These are phyloP conservation scores for Ypsolopha scabrella DNA, from an alignment of 2,888 invertebrate genomes.

Conservation along the genomic window DNA sequence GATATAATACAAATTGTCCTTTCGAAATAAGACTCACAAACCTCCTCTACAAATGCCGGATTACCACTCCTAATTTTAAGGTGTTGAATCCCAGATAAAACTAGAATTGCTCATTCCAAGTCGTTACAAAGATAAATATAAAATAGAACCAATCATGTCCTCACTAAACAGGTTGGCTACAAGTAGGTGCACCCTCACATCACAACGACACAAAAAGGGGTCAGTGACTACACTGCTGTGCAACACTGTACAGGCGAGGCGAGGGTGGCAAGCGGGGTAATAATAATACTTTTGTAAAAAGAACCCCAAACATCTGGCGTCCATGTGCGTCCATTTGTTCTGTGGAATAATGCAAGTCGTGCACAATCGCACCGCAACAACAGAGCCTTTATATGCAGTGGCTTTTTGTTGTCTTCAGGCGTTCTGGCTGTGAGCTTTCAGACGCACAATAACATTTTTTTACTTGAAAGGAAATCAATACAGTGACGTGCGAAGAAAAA, in stretches of 20 bases:
- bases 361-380: conserved; percentile 46
- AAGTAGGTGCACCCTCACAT: conserved; percentile 32
- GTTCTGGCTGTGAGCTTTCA: conserved; percentile 55
- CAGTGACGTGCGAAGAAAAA: conserved; percentile 24
- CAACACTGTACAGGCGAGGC: conserved; percentile 13
- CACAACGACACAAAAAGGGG: conserved; percentile 44
- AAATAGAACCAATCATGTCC: conserved; percentile 7
- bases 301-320: conserved; percentile 64
- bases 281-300: conserved; percentile 62
- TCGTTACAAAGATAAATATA: too few species aligned
- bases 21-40: neutral
- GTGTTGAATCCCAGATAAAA: neutral
- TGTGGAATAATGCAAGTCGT: conserved; percentile 57
- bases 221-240: conserved; percentile 60
- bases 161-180: conserved; percentile 48
- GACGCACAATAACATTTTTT: conserved; percentile 48
- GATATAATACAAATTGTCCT: too few species aligned
- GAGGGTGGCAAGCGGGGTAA: conserved; percentile 32
- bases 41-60: neutral
- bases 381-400: conserved; percentile 48
- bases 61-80: neutral
- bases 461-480: conserved; percentile 56
- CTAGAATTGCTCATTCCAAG: too few species aligned
- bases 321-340: conserved; percentile 57
- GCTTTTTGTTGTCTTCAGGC: conserved; percentile 60